These are phyloP conservation scores for Thymelicus lineola DNA, from an alignment of 2,888 invertebrate species.

Conservation along the genomic window DNA sequence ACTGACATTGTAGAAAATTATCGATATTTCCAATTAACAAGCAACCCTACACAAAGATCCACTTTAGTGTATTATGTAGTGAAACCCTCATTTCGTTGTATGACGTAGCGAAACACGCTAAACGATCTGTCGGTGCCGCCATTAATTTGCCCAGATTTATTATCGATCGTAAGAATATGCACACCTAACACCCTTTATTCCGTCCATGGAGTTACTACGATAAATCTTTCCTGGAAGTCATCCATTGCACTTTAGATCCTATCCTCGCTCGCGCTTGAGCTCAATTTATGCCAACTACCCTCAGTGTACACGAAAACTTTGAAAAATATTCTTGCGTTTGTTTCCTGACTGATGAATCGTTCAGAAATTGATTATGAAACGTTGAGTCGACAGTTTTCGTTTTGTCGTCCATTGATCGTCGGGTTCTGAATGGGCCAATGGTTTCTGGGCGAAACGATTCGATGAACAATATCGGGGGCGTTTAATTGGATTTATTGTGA, in stretches of 20 bases:
- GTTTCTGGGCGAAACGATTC: slow-evolving; percentile 54
- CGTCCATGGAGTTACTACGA: slow-evolving; percentile 44
- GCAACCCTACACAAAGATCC: slow-evolving; percentile 47
- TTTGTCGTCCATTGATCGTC: slow-evolving; percentile 56
- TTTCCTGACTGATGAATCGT: slow-evolving; percentile 51
- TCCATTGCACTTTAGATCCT: slow-evolving; percentile 53
- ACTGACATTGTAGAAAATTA: slow-evolving; percentile 12
- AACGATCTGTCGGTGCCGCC: slow-evolving; percentile 78
- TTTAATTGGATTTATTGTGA: slow-evolving; percentile 61
- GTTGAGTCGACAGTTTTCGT: slow-evolving; percentile 72
- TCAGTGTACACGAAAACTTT: slow-evolving; percentile 34
- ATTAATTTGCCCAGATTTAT: slow-evolving; percentile 82
- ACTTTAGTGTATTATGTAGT: slow-evolving; percentile 48
- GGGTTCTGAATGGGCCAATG: slow-evolving; percentile 60
- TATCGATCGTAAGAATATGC: slow-evolving; percentile 65
- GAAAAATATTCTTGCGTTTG: slow-evolving; percentile 46
- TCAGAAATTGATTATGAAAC: slow-evolving; percentile 70
- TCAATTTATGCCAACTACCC: slow-evolving; percentile 38
- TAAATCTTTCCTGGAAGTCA: slow-evolving; percentile 47
- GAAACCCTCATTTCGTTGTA: slow-evolving; percentile 65
- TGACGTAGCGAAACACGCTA: slow-evolving; percentile 74
- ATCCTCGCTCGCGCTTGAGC: slow-evolving; percentile 31
- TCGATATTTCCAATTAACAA: slow-evolving; percentile 33
- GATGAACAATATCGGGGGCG: slow-evolving; percentile 53
- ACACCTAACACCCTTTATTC: slow-evolving; percentile 49